Evolutionary conservation across 2,113 vertebrate genomes (phyloP), one percentile per base, ranked within the genome.

Genomic region (Grammomys surdaster): DNA sequence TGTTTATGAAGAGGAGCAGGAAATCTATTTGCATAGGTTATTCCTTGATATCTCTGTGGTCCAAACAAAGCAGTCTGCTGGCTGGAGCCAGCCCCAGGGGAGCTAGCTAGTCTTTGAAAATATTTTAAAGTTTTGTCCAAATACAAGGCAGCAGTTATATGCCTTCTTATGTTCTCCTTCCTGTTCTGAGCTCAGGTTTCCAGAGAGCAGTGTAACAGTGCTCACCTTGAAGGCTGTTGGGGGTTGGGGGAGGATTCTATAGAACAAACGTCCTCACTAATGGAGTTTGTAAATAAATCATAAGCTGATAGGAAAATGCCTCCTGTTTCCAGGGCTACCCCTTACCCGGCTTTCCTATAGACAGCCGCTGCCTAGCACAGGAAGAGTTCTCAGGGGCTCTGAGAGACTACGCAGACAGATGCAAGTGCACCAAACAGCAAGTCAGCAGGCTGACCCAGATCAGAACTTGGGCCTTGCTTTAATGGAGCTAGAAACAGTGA

Each of bases 251-350:
- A 65, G 20, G 26, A 16, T 13, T 95, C 90, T 95, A 73, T 13
- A 69, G 60, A 92, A 95, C 58, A 96, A 89, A 91, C 89, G 36
- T n/a, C 40, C 40, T 56, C 63, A n/a, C 72, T 88, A 94, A 94
- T 36, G 78, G 96, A 93, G 94, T 85, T 96, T 0, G 26, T 92
- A 95, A 97, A 96, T 96, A 95, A 97, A 94, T 96, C 90, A 94
- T 58, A 88, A 97, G 94, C 54, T 54, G 36, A 54, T 82, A 92
- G 94, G 96, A 26, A 91, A 93, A 33, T 91, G 48, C 16, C 9
- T 65, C 43, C 17, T 24, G 86, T 51, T 70, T 84, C 95, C 89
- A 48, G 80, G 82, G 60, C 60, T 56, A 19, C 89, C 40, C 86
- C 26, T 6, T 3, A 40, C 46, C 31, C 31, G 33, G 36, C 3